Evolutionary conservation across 2,113 vertebrate genomes (phyloP), one percentile per base, ranked within the genome.

Genomic region (Cyprinodon variegatus): DNA sequence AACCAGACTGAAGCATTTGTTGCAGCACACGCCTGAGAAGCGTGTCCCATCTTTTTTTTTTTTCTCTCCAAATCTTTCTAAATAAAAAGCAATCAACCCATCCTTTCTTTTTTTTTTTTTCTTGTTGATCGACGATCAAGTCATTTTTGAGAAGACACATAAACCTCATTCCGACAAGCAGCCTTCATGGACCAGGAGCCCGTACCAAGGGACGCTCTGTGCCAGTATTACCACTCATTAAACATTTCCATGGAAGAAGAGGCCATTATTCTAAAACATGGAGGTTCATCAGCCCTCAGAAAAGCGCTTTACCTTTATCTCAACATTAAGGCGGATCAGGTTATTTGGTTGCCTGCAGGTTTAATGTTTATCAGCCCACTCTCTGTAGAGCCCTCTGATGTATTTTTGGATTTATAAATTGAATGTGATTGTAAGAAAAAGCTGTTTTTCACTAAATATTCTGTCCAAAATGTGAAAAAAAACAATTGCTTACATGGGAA

Each of bases 1-100:
- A 93, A 17, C 86, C 88, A 11, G 91, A 93, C 85, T 95, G 88
- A 93, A 17, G 11, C 64, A 61, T 45, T 41, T 4, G 6, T 36
- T 53, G n/a, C 41, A 67, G 50, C 65, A 74, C 66, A 72, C 79
- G 71, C 75, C 72, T 62, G 45, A 71, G 45, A 13, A 39, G 45
- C 82, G 63, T 80, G n/a, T 36, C 66, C 20, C 59, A 83, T 76
- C 74, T 84, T 57, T 17, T 57, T 57, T 17, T 57, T 57, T 57
- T 62, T 85, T 64, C 59, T 71, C 29, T 64, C 70, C 50, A 70
- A 46, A 74, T 65, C 67, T 13, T 53, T 84, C 29, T 46, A 57
- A 68, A n/a, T 69, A 65, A 74, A 45, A 37, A 63, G 57, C 68
- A 36, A 37, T 50, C 17, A 8, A 17, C n/a, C 7, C 61, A 70